These are phyloP conservation scores for Mionectes olivaceus DNA, from an alignment of 2,797 vertebrate species.

Conservation along the genomic window DNA sequence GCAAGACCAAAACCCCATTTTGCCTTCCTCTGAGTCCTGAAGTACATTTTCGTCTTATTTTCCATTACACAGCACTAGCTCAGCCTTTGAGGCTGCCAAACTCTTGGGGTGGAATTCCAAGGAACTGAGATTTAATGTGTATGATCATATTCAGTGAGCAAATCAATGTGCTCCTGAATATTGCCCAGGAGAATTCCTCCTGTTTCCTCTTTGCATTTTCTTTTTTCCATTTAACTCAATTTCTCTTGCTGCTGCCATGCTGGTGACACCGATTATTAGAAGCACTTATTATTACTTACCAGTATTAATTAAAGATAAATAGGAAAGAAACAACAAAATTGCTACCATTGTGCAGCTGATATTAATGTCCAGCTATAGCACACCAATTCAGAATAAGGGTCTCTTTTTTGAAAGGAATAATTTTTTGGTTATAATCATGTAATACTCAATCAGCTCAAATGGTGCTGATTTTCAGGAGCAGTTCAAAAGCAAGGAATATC, in stretches of 20 bases:
- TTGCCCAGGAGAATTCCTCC: background rate
- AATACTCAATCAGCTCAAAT: background rate
- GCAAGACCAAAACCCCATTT: background rate
- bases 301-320: background rate
- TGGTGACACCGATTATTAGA: background rate
- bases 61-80: background rate
- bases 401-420: background rate
- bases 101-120: slow-evolving; percentile 40
- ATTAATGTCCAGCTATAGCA: background rate
- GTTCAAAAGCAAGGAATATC: background rate
- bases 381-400: background rate
- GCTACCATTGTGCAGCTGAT: background rate
- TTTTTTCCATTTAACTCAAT: background rate
- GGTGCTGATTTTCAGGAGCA: background rate
- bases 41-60: slow-evolving; percentile 8
- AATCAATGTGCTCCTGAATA: slow-evolving; percentile 19
- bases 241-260: background rate
- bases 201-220: background rate
- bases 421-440: background rate
- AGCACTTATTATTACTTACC: background rate
- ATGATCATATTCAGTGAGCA: slow-evolving; percentile 28
- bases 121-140: slow-evolving; percentile 35
- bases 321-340: background rate
- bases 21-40: background rate
- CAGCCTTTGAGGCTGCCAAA: background rate